Conservation (phyloP, 2,113 vertebrate species). For the Heterocephalus glaber region DNA sequence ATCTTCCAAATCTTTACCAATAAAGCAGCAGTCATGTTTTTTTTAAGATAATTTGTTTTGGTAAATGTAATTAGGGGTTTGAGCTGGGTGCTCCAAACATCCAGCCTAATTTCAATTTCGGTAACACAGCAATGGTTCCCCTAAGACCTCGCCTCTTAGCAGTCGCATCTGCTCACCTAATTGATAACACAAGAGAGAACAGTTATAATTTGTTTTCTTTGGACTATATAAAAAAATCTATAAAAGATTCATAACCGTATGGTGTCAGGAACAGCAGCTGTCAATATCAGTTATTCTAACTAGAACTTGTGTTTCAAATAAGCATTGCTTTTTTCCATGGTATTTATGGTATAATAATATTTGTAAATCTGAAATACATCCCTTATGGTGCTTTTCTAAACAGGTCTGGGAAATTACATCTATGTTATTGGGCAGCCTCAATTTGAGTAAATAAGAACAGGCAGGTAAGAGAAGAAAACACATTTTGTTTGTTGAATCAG, state of each 20-base stretch:
- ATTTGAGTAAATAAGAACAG: neutral
- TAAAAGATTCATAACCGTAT: constrained; percentile 62
- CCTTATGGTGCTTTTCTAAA: neutral
- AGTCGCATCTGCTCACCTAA: constrained; percentile 72
- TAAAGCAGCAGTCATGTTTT: constrained; percentile 41
- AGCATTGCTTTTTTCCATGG: constrained; percentile 5
- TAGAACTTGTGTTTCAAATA: constrained; percentile 41
- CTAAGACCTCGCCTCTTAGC: constrained; percentile 57
- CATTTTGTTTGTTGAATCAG: neutral
- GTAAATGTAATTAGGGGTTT: constrained; percentile 58
- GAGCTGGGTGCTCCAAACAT: constrained; percentile 22
- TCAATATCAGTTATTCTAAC: neutral
- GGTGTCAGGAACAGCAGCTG: constrained; percentile 13
- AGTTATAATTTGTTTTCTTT: constrained; percentile 76
- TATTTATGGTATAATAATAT: neutral
- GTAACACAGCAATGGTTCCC: constrained; percentile 61
- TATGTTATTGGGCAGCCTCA: neutral
- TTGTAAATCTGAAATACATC: constrained; percentile 9
- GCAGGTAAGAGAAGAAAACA: neutral
- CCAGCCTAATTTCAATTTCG: constrained; percentile 59
- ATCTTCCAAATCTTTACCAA: constrained; percentile 58
- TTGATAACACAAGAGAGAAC: neutral
- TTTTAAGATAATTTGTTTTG: constrained; percentile 64
- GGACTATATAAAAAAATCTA: constrained; percentile 69
- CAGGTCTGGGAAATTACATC: neutral